Evolutionary conservation across 2,888 invertebrate species (phyloP).

Genomic region (Fragum whitleyi): DNA sequence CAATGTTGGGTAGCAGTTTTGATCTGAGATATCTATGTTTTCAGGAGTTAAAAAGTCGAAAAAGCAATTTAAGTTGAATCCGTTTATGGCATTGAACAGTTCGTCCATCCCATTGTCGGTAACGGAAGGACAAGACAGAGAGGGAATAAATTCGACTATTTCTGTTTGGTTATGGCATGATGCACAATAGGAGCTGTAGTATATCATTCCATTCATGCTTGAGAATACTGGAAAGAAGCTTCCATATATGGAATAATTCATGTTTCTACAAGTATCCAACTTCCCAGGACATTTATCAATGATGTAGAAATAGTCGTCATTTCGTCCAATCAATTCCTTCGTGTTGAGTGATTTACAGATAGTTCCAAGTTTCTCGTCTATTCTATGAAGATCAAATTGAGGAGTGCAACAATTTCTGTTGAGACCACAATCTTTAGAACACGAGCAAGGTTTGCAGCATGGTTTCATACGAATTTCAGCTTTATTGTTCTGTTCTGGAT

Average conservation of each 20-base stretch:
- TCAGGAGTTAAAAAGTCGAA: neutral
- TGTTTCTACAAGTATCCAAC: neutral
- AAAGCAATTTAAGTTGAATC: neutral
- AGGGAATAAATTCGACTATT: neutral
- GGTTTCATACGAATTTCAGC: neutral
- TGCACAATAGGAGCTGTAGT: conserved; percentile 3
- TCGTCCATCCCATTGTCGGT: too few species aligned
- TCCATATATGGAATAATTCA: neutral
- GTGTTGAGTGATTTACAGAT: neutral
- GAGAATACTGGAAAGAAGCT: conserved; percentile 4
- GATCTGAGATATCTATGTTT: neutral
- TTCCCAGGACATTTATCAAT: neutral
- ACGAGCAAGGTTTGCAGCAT: neutral
- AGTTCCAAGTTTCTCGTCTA: neutral
- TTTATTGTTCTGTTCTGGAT: too few species aligned
- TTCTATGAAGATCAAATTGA: neutral
- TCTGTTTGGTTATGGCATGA: conserved; percentile 12
- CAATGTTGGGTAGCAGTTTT: neutral
- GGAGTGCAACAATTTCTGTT: neutral
- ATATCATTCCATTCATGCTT: neutral
- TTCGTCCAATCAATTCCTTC: neutral
- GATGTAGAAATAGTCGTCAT: neutral
- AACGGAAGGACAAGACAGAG: neutral
- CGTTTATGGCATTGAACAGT: neutral
- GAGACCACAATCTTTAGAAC: neutral